Base-by-base conservation (phyloP, 2,888 invertebrate species). In the Cheilosia variabilis region DNA sequence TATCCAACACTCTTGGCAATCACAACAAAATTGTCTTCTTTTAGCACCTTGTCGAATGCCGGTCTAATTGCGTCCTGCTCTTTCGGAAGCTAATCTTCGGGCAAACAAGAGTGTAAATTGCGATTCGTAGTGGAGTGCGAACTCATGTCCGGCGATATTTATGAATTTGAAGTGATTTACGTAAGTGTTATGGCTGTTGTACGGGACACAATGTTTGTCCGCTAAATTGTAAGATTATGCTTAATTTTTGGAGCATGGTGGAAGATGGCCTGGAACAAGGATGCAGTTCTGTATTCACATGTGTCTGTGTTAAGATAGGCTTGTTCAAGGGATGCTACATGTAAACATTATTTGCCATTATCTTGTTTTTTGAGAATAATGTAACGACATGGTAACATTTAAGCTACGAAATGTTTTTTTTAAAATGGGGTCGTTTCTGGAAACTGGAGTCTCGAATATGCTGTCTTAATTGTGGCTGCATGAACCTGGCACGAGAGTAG, bases 31-130 rank as follows among this genome's bases (percentile, higher is more conserved):
- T 77, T 81, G 81, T 86, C 86, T 86, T 76, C 81, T 81, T 68
- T 86, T 86, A 81, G 86, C 86, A 86, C 86, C 86, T 86, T 86
- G 86, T 86, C 86, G 81, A 71, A 77, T 72, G 81, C 81, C 47
- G 81, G 86, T 86, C 86, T 81, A 86, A 86, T 86, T 86, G 86
- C 78, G 77, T 77, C 77, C 75, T 24, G 81, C 66, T 71, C 86
- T 76, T 86, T 86, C 86, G 86, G 86, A 77, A 86, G 86, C 86
- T 81, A 77, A 81, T 81, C 81, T 83, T 43, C 68, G 62, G 81
- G 76, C 86, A 77, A 77, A 86, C 86, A 81, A 86, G 81, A 77
- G 81, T 86, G 86, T 86, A 86, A 86, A 86, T 86, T 86, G 86
- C 66, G 66, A 62, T 72, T 53, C 80, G 45, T 55, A 81, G 81